Base-by-base conservation (phyloP, 2,113 vertebrate species). In the Athene cunicularia region DNA sequence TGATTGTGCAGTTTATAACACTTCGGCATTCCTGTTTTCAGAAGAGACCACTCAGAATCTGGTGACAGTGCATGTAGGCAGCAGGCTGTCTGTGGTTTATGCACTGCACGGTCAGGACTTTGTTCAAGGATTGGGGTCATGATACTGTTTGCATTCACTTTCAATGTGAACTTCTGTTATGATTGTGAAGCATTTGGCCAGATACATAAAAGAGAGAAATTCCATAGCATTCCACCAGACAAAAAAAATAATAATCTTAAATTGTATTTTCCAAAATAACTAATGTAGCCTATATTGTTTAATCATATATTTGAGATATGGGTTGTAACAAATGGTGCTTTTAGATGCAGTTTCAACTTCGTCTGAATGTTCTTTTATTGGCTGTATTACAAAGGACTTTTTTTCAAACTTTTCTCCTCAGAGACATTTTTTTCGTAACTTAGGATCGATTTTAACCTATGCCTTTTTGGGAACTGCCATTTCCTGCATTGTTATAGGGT, bases 381-480 rank as follows among this genome's bases (percentile, higher is more conserved):
- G 45, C 14, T 33, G 0, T 50, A 50, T 85, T 79, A 92, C 32
- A 80, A 75, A 80, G 7, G 6, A 39, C 10, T 76, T 70, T 63
- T 52, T 85, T 59, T 26, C 49, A 41, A 88, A 95, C 74, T 95
- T 97, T 95, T n/a, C 49, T 97, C 74, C 74, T 27, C 95, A 99
- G 99, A 99, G 98, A 96, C 98, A 98, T 95, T 99, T 99, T 92
- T 98, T 99, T 92, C 96, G 96, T 67, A 99, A 99, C 90, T 92
- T 99, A 52, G 99, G 99, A 97, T 99, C 99, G 5, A 98, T 99
- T 96, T 92, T 99, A 95, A 98, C 98, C 27, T 99, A 98, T 2
- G 99, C 99, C 43, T 99, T 99, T 95, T 82, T 98, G 96, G 98
- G 99, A 74, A 99, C 99, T 35, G 97, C 98, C 63, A 98, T 99